These are phyloP conservation scores for Drosophila littoralis DNA, from an alignment of 1,140 invertebrate species.

Conservation along the genomic window DNA sequence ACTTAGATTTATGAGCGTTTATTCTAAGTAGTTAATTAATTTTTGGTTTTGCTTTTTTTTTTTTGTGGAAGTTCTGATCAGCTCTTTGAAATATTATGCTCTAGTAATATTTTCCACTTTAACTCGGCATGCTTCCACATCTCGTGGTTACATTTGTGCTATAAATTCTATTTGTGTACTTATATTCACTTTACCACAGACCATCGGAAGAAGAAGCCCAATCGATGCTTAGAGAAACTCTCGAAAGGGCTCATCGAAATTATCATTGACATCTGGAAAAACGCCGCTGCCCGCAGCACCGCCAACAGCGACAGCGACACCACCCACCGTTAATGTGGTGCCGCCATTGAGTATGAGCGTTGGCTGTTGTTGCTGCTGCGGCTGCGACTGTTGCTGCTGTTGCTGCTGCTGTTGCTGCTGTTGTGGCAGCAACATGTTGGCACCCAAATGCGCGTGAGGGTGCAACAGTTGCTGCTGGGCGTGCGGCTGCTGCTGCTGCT, in stretches of 20 bases:
- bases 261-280: conserved; percentile 76
- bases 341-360: conserved; percentile 71
- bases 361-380: conserved; percentile 47
- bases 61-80: no score
- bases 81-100: no score
- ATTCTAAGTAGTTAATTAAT: no score
- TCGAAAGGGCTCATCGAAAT: conserved; percentile 80
- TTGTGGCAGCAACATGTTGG: conserved; percentile 59
- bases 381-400: conserved; percentile 38
- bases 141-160: not conserved
- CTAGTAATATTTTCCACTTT: no score
- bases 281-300: conserved; percentile 26
- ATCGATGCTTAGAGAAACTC: conserved; percentile 65
- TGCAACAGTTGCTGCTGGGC: conserved; percentile 60
- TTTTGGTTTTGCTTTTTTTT: no score
- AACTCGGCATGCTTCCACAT: no score
- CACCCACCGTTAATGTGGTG: conserved; percentile 38
- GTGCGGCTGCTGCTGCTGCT: conserved; percentile 36
- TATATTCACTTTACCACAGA: conserved; percentile 40
- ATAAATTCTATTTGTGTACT: conserved; percentile 37
- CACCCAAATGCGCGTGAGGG: conserved; percentile 57
- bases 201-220: not conserved
- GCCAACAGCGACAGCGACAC: conserved; percentile 29
- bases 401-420: conserved; percentile 43
- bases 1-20: no score